phyloP scores from a whole-genome alignment of 2,113 vertebrate genomes.

The Gnathochromis pfefferi region DNA sequence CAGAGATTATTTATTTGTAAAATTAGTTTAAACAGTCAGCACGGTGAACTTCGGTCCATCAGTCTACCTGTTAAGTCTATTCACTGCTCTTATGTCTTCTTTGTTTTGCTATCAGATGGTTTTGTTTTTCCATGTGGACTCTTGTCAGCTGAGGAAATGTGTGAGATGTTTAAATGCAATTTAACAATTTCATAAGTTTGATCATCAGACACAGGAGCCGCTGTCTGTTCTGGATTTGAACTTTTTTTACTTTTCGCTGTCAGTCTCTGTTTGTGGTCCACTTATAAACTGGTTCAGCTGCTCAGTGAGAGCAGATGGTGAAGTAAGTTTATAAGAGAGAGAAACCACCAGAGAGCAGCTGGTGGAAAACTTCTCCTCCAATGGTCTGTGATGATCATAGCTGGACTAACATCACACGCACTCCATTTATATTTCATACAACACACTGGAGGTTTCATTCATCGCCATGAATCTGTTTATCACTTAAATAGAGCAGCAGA shows the following conservation, averaged over 20 bases:
- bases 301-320: not conserved
- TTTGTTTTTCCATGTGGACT: not conserved
- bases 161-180: not conserved
- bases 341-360: not conserved
- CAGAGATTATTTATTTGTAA: not conserved
- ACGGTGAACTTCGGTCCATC: not conserved
- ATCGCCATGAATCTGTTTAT: not conserved
- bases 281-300: slow-evolving; percentile 24
- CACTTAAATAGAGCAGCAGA: not conserved
- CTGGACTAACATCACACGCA: not conserved
- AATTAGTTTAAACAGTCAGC: not conserved
- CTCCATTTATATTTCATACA: not conserved
- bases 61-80: not conserved
- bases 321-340: not conserved
- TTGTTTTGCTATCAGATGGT: not conserved
- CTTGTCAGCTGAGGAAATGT: not conserved
- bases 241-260: not conserved
- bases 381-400: not conserved
- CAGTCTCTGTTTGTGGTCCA: not conserved
- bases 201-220: not conserved
- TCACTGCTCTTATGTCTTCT: not conserved
- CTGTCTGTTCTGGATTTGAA: not conserved
- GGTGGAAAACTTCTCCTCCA: not conserved
- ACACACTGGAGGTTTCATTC: not conserved
- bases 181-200: not conserved